Evolutionary conservation across 2,113 vertebrate species (phyloP), one percentile per base, ranked within the genome.

Genomic region (Amphiprion ocellaris): DNA sequence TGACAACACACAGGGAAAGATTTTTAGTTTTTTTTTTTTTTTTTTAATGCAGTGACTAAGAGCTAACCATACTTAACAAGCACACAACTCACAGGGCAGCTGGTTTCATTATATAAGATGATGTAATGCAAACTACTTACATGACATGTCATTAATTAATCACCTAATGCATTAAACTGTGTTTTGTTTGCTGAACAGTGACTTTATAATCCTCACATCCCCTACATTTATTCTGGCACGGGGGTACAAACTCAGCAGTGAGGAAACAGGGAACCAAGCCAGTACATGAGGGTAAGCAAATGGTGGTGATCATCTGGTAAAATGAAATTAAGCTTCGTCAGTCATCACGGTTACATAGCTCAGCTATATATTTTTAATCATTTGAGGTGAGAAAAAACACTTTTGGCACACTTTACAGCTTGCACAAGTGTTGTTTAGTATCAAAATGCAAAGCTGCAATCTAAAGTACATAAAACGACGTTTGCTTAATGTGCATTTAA

Each of bases 181-280:
- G 63, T 61, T 78, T 47, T 58, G 78, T 89, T 82, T 82, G 72
- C 78, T 65, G 67, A 69, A 55, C 46, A 69, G 61, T 60, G 74
- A 83, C 82, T 88, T 84, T 61, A 76, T 89, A 90, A 92, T 85
- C 83, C 79, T 77, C 52, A 16, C 60, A 37, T 78, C 75, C 72
- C 12, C 75, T 16, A 52, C 61, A 44, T 83, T 87, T 77, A 53
- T 64, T 47, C 16, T 54, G 61, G 66, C 77, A 62, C 70, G 54
- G 23, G 26, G 70, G 63, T 37, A 52, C 49, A 68, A 63, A 60
- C 60, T 72, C 53, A 72, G 71, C 78, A 63, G 69, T 37, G 53
- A 72, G 44, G 75, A 86, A 78, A 75, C 73, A 52, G 50, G 79
- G 79, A 87, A 74, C 16, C 59, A 53, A 79, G 55, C 79, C 81